Percentiles rank a stretch among this genome's conserved stretches.
Evolutionary conservation across 2,113 vertebrate genomes (phyloP).

Genomic region (Syngnathus scovelli): DNA sequence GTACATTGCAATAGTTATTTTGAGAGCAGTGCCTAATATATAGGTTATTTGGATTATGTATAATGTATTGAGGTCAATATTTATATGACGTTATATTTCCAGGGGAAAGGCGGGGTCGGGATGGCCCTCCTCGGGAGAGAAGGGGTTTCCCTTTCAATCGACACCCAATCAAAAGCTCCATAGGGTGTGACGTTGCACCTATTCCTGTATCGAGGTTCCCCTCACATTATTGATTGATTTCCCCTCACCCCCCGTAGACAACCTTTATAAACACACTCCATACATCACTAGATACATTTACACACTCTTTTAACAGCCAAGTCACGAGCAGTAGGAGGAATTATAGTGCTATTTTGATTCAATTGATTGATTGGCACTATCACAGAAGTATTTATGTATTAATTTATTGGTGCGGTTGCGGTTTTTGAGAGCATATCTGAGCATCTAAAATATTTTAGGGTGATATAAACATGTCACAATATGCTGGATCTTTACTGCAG

Average conservation of each 20-base stretch:
- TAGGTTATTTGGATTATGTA: no score
- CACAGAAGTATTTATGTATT: no score
- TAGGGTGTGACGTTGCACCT: slow-evolving; percentile 32
- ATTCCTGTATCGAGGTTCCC: slow-evolving; percentile 35
- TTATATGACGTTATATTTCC: slow-evolving; percentile 36
- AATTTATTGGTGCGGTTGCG: no score
- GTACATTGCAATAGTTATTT: neutral
- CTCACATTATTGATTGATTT: slow-evolving; percentile 6
- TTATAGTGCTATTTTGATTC: no score
- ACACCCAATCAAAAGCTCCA: slow-evolving; percentile 49
- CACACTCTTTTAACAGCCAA: no score
- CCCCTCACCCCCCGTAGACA: no score
- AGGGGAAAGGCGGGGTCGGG: slow-evolving; percentile 17
- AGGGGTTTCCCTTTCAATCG: slow-evolving; percentile 48
- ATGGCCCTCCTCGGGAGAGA: slow-evolving; percentile 21
- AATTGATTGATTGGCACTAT: no score
- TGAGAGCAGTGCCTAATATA: neutral
- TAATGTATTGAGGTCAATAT: neutral
- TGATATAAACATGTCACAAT: no score
- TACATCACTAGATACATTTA: neutral
- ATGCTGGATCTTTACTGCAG: no score
- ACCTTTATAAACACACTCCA: neutral
- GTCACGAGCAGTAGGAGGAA: no score
- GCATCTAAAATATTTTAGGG: no score
- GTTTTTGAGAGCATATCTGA: no score